Evolutionary conservation across 2,113 vertebrate species (phyloP).

Genomic region (Azemiops feae): DNA sequence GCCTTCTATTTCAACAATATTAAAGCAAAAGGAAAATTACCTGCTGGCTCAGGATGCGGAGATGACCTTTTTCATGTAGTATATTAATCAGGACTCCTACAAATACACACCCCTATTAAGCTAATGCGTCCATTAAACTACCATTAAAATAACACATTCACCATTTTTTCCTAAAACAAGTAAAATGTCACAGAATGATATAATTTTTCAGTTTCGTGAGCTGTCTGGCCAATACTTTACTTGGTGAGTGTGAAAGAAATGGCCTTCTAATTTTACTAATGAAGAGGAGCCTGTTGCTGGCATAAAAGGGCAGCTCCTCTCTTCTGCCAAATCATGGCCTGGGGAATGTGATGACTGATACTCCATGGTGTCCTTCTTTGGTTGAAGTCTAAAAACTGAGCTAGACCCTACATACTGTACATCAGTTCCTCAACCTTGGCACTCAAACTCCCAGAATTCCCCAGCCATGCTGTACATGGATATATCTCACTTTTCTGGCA

Average conservation of each 20-base stretch:
- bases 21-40: constrained; percentile 8
- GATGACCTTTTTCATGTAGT: constrained; percentile 7
- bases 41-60: background rate
- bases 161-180: constrained; percentile 29
- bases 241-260: constrained; percentile 1
- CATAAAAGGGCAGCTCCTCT: background rate
- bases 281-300: background rate
- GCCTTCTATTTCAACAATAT: background rate
- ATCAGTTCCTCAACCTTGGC: background rate
- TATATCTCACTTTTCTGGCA: background rate
- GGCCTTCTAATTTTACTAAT: constrained; percentile 10
- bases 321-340: background rate
- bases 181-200: background rate
- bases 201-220: background rate
- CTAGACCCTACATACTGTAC: background rate
- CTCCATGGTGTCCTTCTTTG: background rate
- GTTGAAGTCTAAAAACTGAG: background rate
- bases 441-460: background rate
- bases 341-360: background rate
- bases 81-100: constrained; percentile 19
- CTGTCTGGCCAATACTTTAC: background rate
- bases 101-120: background rate
- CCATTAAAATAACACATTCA: constrained; percentile 18
- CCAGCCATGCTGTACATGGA: background rate
- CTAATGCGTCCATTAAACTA: constrained; percentile 21